phyloP scores from a whole-genome alignment of 2,888 invertebrate genomes.

The Xanthia icteritia region DNA sequence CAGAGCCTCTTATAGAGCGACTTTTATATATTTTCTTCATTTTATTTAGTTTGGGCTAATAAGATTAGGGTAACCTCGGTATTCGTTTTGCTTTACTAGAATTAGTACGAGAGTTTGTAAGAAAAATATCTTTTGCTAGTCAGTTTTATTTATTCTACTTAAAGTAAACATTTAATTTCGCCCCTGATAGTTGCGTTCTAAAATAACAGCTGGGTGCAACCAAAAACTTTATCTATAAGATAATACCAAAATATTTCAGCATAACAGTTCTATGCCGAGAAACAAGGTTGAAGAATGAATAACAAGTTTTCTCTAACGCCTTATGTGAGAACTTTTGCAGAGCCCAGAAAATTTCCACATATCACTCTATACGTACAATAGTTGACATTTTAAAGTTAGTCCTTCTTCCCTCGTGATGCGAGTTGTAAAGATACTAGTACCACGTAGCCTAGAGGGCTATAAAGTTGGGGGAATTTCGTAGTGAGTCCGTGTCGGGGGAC shows the following conservation, averaged over 20 bases:
- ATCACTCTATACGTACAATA: constrained; percentile 46
- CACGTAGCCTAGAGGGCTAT: constrained; percentile 54
- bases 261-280: background rate
- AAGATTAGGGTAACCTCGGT: constrained; percentile 11
- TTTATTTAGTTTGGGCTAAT: constrained; percentile 5
- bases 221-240: background rate
- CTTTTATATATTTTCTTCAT: constrained; percentile 1
- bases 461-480: constrained; percentile 63
- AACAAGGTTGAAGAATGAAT: constrained; percentile 18
- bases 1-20: background rate
- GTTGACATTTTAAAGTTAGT: constrained; percentile 55
- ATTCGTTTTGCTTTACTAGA: background rate
- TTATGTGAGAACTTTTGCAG: constrained; percentile 13
- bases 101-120: background rate
- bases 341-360: constrained; percentile 27
- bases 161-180: background rate
- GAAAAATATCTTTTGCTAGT: background rate
- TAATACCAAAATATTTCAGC: constrained; percentile 5
- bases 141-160: background rate
- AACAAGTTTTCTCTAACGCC: constrained; percentile 29
- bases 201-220: background rate
- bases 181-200: background rate
- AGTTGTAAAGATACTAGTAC: constrained; percentile 62
- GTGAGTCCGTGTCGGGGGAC: constrained; percentile 54
- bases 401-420: constrained; percentile 41